phyloP scores from a whole-genome alignment of 2,113 vertebrate genomes.

The Lipotes vexillifer region DNA sequence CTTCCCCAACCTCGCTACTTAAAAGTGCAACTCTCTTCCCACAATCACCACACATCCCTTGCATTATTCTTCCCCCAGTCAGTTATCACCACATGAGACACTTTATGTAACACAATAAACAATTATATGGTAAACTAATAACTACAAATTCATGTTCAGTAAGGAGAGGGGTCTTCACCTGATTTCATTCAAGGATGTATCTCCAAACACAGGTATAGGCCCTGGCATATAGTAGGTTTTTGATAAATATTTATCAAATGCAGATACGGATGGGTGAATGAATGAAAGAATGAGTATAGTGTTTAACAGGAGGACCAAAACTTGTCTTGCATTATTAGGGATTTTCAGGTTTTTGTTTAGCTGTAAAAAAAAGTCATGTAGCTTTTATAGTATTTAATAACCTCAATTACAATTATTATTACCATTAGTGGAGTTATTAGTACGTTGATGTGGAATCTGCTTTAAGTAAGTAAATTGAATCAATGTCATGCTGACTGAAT shows the following conservation, averaged over 20 bases:
- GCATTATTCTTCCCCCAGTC: not conserved
- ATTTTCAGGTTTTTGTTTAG: not conserved
- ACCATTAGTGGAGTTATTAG: not conserved
- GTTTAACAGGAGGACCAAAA: not conserved
- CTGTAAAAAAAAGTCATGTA: not conserved
- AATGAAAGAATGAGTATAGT: not conserved
- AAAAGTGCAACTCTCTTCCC: not conserved
- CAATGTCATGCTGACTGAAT: not conserved
- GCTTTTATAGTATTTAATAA: not conserved
- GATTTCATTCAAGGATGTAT: not conserved
- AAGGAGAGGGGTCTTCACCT: not conserved
- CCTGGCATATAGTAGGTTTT: not conserved
- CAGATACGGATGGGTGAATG: not conserved
- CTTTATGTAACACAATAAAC: not conserved
- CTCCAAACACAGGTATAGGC: not conserved
- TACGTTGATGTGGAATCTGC: not conserved
- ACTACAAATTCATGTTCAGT: not conserved
- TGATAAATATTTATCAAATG: not conserved
- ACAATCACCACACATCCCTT: not conserved
- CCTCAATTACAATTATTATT: not conserved
- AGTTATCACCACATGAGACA: not conserved
- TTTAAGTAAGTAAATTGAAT: conserved; percentile 21
- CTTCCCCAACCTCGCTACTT: not conserved
- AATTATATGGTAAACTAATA: not conserved
- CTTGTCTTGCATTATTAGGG: not conserved